Conservation (phyloP, 2,113 vertebrate species). For the Callospermophilus lateralis region DNA sequence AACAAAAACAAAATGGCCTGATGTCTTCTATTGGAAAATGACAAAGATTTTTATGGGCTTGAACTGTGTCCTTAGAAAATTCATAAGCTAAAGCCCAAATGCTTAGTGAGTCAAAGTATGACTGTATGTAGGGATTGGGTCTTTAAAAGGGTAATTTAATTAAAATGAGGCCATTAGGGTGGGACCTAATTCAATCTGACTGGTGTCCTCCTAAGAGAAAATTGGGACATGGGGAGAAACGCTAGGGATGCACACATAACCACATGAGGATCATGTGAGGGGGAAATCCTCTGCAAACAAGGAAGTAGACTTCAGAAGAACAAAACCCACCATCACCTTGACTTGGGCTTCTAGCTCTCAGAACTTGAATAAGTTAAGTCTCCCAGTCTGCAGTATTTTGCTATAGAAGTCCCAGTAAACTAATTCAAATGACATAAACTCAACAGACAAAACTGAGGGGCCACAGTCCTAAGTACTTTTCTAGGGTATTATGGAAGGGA, state of each 20-base stretch:
- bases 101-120: background rate
- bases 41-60: background rate
- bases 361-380: background rate
- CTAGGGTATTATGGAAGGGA: background rate
- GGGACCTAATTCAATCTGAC: background rate
- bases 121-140: background rate
- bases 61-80: background rate
- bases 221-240: background rate
- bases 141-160: background rate
- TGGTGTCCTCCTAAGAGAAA: background rate
- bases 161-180: background rate
- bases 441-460: background rate
- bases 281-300: background rate
- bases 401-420: background rate
- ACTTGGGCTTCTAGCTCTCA: background rate
- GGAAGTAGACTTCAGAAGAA: background rate
- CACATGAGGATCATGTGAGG: background rate
- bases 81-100: background rate
- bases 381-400: background rate
- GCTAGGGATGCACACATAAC: background rate
- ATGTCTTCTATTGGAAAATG: background rate
- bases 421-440: background rate
- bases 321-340: background rate
- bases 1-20: background rate
- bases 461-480: background rate